A percentile compares a stretch with the other conserved stretches of the same genome.
These are phyloP conservation scores for Nothura maculosa DNA, from an alignment of 2,797 vertebrate genomes.

Conservation along the genomic window DNA sequence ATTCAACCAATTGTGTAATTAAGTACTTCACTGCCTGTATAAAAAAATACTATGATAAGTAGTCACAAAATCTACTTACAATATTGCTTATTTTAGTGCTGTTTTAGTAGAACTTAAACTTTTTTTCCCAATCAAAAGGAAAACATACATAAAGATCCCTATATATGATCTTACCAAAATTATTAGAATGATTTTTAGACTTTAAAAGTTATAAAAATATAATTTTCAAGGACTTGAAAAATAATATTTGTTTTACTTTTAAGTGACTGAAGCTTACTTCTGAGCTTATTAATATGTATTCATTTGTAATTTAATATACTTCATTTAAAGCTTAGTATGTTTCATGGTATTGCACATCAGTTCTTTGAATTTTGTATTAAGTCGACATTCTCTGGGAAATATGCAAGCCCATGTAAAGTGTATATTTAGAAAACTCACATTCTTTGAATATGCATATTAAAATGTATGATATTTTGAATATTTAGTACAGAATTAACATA, in stretches of 20 bases:
- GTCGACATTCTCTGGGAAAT: not conserved
- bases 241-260: not conserved
- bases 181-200: not conserved
- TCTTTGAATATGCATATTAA: not conserved
- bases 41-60: not conserved
- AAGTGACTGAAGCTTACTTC: not conserved
- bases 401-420: not conserved
- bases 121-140: not conserved
- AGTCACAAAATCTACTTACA: not conserved
- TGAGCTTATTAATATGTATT: not conserved
- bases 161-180: not conserved
- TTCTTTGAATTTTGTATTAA: not conserved
- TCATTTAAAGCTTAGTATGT: not conserved
- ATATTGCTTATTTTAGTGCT: not conserved
- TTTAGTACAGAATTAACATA: not conserved
- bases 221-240: not conserved
- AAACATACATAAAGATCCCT: not conserved
- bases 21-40: not conserved
- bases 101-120: not conserved
- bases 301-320: not conserved
- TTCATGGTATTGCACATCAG: not conserved
- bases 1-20: not conserved
- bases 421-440: not conserved
- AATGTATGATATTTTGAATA: not conserved
- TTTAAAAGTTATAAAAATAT: not conserved